Conservation (phyloP, 2,113 vertebrate species). For the Centropus unirufus region DNA sequence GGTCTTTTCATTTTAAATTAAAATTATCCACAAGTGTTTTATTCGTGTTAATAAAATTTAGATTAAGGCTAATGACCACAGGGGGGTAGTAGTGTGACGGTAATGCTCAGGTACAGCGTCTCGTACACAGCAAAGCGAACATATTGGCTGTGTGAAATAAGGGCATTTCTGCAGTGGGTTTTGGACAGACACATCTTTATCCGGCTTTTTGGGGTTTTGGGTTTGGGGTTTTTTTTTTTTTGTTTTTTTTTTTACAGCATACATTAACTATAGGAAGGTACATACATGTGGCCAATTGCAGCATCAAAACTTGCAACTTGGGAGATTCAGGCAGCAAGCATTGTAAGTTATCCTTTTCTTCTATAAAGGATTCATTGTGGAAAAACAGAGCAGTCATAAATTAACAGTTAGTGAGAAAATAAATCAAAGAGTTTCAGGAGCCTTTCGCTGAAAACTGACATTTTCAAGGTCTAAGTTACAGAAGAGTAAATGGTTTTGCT, state of each 20-base stretch:
- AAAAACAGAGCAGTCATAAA: neutral
- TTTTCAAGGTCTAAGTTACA: neutral
- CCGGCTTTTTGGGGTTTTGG: too few species aligned
- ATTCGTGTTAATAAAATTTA: neutral
- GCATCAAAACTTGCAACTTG: neutral
- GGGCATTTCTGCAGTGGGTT: neutral
- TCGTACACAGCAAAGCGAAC: neutral
- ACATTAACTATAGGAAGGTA: accelerated
- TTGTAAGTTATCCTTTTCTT: neutral
- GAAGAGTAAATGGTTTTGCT: neutral
- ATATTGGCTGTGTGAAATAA: accelerated
- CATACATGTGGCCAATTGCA: neutral
- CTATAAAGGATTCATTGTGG: neutral
- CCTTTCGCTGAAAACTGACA: neutral
- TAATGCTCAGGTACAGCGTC: neutral
- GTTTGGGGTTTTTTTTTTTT: too few species aligned
- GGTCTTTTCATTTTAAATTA: neutral
- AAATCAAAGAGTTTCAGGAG: neutral
- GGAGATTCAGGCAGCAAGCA: neutral
- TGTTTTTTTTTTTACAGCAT: neutral
- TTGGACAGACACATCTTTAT: neutral
- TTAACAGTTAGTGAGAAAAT: neutral
- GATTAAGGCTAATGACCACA: conserved; percentile 53
- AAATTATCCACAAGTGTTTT: neutral
- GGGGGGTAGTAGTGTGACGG: conserved; percentile 65